Conservation (phyloP, 2,888 invertebrate species). For the Eristalis arbustorum region DNA sequence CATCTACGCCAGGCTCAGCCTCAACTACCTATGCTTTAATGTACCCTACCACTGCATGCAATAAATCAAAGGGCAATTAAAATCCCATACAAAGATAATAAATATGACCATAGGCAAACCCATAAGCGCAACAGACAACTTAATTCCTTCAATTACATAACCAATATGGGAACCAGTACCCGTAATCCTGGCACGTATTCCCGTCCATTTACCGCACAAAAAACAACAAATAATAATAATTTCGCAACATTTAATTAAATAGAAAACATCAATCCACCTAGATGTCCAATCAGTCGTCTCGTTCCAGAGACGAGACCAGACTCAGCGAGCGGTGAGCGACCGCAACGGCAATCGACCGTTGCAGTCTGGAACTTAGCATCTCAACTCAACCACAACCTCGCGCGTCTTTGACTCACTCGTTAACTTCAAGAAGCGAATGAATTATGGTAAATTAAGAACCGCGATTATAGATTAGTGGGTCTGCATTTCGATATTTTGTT, state of each 20-base stretch:
- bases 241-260: conserved; percentile 69
- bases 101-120: neutral
- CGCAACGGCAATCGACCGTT: conserved; percentile 4
- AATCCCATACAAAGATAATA: neutral
- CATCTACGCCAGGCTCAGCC: too few species aligned
- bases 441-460: conserved; percentile 70
- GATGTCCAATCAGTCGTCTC: conserved; percentile 66
- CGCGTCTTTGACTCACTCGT: conserved; percentile 62
- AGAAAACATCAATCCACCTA: conserved; percentile 69
- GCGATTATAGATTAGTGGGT: conserved; percentile 70
- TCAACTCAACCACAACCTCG: conserved; percentile 14
- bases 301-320: conserved; percentile 1
- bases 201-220: conserved; percentile 1
- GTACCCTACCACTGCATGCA: neutral
- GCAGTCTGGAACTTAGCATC: neutral
- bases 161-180: neutral
- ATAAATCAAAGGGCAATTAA: neutral
- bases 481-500: conserved; percentile 70
- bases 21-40: neutral
- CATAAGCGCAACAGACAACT: neutral
- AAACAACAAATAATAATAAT: conserved; percentile 57
- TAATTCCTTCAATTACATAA: neutral
- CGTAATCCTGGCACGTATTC: neutral
- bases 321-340: neutral
- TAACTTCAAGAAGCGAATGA: conserved; percentile 69